These are phyloP conservation scores for Larimichthys crocea DNA, from an alignment of 2,113 vertebrate genomes.

Conservation along the genomic window DNA sequence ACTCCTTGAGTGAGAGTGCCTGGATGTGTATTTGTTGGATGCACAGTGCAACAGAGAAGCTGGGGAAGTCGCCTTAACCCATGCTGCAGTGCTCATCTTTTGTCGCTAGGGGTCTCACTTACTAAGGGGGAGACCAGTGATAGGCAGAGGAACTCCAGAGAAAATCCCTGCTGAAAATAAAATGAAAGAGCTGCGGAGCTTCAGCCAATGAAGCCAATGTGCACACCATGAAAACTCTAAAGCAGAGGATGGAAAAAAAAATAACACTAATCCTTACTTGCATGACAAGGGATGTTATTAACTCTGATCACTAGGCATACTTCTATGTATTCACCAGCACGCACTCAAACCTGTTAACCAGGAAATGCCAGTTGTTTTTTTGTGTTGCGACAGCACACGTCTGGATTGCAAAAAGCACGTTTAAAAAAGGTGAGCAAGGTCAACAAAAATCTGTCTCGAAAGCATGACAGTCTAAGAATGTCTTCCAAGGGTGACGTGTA, in stretches of 20 bases:
- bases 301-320: not conserved
- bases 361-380: not conserved
- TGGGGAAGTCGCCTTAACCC: conserved; percentile 52
- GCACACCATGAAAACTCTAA: not conserved
- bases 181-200: conserved; percentile 22
- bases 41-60: conserved; percentile 22
- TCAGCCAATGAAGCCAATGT: not conserved
- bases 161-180: conserved; percentile 41
- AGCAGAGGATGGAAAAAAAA: not conserved
- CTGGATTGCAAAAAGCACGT: conserved; percentile 1
- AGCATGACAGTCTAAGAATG: not conserved
- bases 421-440: not conserved
- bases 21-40: not conserved
- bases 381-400: not conserved
- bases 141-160: conserved; percentile 55
- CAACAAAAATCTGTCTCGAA: not conserved
- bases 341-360: conserved; percentile 39
- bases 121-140: conserved; percentile 51
- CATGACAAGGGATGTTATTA: too few species aligned
- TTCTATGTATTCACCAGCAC: not conserved
- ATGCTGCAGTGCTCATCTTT: conserved; percentile 45
- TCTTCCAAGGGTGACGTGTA: too few species aligned
- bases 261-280: not conserved
- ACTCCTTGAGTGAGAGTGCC: too few species aligned
- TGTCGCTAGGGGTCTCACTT: conserved; percentile 72